A percentile compares a stretch with the other conserved stretches of the same genome.
These are phyloP conservation scores for Masticophis lateralis DNA, from an alignment of 2,797 vertebrate species.

Conservation along the genomic window DNA sequence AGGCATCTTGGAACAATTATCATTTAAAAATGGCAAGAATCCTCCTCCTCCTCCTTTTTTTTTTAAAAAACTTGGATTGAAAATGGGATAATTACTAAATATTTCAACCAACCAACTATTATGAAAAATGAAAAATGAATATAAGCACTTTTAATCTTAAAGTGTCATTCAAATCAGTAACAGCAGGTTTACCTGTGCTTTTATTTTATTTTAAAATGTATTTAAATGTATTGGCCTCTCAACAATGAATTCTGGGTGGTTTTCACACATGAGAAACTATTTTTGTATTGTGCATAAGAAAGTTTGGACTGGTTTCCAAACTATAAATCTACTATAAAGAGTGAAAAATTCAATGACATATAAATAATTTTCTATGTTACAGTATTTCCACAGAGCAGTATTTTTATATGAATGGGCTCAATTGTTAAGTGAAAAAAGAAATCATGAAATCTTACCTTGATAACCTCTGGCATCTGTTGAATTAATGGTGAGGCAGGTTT, in stretches of 20 bases:
- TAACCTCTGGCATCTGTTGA: slow-evolving; percentile 92
- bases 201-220: not conserved
- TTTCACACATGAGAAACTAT: not conserved
- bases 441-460: slow-evolving; percentile 82
- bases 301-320: not conserved
- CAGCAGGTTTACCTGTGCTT: not conserved
- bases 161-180: not conserved
- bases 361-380: not conserved
- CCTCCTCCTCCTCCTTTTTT: not conserved
- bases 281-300: not conserved
- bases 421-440: slow-evolving; percentile 23
- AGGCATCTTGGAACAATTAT: not conserved
- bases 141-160: not conserved
- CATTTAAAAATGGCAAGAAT: not conserved
- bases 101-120: not conserved
- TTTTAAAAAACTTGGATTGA: not conserved
- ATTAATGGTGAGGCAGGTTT: slow-evolving; percentile 82
- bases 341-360: not conserved
- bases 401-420: not conserved
- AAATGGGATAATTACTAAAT: not conserved
- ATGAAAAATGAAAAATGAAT: not conserved
- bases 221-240: not conserved
- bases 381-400: slow-evolving; percentile 6
- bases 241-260: not conserved
- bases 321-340: not conserved